Conservation (phyloP, 2,797 vertebrate genomes). For the Malacoraja senta region DNA sequence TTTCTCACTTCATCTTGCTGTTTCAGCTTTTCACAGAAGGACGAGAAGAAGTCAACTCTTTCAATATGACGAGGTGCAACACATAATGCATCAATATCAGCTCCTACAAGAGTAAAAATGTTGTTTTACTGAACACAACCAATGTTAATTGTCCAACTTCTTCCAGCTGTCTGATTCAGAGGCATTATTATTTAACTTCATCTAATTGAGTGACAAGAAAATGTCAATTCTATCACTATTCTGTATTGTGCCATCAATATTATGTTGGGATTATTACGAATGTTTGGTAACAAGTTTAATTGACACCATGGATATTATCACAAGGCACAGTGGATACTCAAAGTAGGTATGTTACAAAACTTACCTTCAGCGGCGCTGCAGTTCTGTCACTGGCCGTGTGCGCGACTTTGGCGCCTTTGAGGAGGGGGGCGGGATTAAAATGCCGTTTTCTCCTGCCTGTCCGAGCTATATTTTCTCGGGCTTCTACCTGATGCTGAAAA, state of each 20-base stretch:
- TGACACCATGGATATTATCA: background rate
- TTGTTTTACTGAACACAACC: background rate
- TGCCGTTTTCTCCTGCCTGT: too few relatives aligned
- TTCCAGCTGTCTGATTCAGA: background rate
- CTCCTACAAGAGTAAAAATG: constrained; percentile 55
- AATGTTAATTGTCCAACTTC: constrained; percentile 19
- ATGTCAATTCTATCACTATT: background rate
- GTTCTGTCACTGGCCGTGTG: too few relatives aligned
- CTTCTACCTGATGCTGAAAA: too few relatives aligned
- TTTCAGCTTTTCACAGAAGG: constrained; percentile 80
- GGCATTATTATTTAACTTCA: background rate
- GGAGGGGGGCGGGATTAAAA: too few relatives aligned
- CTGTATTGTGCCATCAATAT: background rate
- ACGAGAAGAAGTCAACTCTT: constrained; percentile 79
- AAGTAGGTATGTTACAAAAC: too few relatives aligned
- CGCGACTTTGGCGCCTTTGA: too few relatives aligned
- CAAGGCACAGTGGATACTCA: background rate
- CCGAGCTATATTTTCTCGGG: too few relatives aligned
- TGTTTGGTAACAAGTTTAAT: background rate
- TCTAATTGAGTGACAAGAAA: too few relatives aligned
- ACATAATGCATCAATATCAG: constrained; percentile 83
- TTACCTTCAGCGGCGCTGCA: too few relatives aligned
- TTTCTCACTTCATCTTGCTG: constrained; percentile 82
- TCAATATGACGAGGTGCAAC: constrained; percentile 78
- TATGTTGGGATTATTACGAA: background rate